These are phyloP conservation scores for Alloscopus bannaensis DNA, from an alignment of 2,888 invertebrate species.

Conservation along the genomic window DNA sequence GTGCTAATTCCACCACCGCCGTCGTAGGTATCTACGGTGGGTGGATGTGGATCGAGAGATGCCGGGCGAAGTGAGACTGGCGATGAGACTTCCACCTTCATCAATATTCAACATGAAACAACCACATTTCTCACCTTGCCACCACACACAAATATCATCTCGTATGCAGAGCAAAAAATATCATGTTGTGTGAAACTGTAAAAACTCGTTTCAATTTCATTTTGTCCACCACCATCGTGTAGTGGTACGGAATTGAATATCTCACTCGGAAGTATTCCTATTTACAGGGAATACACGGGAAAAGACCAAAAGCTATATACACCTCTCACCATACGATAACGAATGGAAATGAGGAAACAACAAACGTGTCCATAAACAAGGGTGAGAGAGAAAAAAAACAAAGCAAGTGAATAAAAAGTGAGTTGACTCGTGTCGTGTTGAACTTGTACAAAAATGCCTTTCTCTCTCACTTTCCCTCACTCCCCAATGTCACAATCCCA, in stretches of 20 bases:
- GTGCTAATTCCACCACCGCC: slow-evolving; percentile 13
- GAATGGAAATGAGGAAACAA: background rate
- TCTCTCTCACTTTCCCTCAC: background rate
- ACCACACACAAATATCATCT: background rate
- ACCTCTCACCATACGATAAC: no score
- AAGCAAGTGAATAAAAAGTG: background rate
- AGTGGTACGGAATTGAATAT: no score
- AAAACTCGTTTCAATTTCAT: no score
- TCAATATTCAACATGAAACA: slow-evolving; percentile 11
- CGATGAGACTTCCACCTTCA: slow-evolving; percentile 40
- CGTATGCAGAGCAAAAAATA: background rate
- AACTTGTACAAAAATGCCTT: background rate
- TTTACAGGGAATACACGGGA: no score
- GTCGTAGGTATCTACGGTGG: background rate
- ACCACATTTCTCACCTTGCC: no score
- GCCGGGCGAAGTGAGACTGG: slow-evolving; percentile 35
- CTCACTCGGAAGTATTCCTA: no score
- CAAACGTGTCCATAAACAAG: slow-evolving; percentile 34
- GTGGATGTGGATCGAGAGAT: slow-evolving; percentile 14
- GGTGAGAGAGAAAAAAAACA: background rate
- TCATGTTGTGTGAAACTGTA: background rate
- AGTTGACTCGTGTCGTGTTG: slow-evolving; percentile 2
- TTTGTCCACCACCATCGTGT: no score
- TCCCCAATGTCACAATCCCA: background rate
- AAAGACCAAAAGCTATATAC: background rate